Evolutionary conservation across 2,888 invertebrate species (phyloP).

Genomic region (Melieria omissa): DNA sequence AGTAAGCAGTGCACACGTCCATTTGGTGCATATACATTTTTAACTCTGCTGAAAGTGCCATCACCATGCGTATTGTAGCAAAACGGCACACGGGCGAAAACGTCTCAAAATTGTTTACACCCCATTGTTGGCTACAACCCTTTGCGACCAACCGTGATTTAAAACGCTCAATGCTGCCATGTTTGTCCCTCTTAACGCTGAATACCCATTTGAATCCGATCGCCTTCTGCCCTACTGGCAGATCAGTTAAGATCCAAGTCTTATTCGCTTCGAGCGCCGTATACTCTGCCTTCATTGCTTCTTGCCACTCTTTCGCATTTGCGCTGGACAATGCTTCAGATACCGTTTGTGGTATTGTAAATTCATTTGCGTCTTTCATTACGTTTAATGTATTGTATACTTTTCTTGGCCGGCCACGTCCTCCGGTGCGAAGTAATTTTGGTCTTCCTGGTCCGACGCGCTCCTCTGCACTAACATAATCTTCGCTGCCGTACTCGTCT

Average conservation of each 20-base stretch:
- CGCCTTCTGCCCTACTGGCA: conserved; percentile 26
- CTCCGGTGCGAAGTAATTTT: neutral
- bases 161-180: conserved; percentile 30
- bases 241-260: conserved; percentile 33
- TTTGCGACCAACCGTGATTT: conserved; percentile 41
- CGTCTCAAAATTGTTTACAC: conserved; percentile 39
- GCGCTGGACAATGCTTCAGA: neutral
- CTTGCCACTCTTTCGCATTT: conserved; percentile 9
- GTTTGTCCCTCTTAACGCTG: conserved; percentile 29
- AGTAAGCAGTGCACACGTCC: conserved; percentile 4
- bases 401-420: neutral
- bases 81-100: conserved; percentile 41
- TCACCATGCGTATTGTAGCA: conserved; percentile 42
- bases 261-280: conserved; percentile 33
- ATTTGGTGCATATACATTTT: conserved; percentile 18
- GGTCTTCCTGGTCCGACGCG: neutral
- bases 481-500: neutral
- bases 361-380: neutral
- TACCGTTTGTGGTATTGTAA: neutral
- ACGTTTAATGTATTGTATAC: conserved; percentile 12
- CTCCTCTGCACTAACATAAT: neutral
- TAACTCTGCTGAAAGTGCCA: conserved; percentile 39
- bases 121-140: conserved; percentile 40
- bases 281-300: conserved; percentile 39
- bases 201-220: conserved; percentile 44